Conservation (phyloP, 2,888 invertebrate genomes). For the Cremastinae sp. region DNA sequence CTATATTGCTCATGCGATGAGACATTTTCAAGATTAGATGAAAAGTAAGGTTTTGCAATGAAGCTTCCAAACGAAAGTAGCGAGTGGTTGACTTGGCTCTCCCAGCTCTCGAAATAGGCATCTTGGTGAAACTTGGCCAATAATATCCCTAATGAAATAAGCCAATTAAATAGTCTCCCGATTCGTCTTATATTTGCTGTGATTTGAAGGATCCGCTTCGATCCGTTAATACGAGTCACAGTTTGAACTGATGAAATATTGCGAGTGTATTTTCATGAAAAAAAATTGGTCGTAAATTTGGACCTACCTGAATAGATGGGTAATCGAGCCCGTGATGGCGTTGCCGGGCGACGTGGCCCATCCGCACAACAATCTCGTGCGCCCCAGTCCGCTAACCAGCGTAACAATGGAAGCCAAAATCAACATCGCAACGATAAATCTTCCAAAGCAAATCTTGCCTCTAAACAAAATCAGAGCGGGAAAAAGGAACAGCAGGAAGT, state of each 20-base stretch:
- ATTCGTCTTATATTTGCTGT: slow-evolving; percentile 50
- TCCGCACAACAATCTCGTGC: slow-evolving; percentile 78
- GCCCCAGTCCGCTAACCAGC: slow-evolving; percentile 79
- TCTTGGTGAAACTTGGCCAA: too few relatives aligned
- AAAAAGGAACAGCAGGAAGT: slow-evolving; percentile 80
- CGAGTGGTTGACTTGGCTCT: too few relatives aligned
- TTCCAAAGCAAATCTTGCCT: slow-evolving; percentile 80
- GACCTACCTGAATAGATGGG: slow-evolving; percentile 79
- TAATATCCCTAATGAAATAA: slow-evolving; percentile 27
- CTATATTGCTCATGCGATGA: too few relatives aligned
- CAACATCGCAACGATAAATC: slow-evolving; percentile 80
- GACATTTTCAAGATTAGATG: too few relatives aligned
- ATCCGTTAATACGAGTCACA: slow-evolving; percentile 68
- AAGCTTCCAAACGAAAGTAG: too few relatives aligned
- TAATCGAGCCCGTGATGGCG: slow-evolving; percentile 80
- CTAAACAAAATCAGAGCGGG: slow-evolving; percentile 79
- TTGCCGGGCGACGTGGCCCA: slow-evolving; percentile 79
- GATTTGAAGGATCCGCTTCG: slow-evolving; percentile 63
- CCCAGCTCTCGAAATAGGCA: too few relatives aligned
- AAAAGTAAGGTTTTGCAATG: too few relatives aligned
- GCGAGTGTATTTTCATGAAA: slow-evolving; percentile 73
- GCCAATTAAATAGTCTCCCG: slow-evolving; percentile 18
- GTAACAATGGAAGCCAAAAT: slow-evolving; percentile 80
- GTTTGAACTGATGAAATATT: slow-evolving; percentile 57
- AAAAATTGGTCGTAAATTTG: slow-evolving; percentile 76